These are phyloP conservation scores for Glaucopsyche alexis DNA, from an alignment of 2,888 invertebrate species.

Conservation along the genomic window DNA sequence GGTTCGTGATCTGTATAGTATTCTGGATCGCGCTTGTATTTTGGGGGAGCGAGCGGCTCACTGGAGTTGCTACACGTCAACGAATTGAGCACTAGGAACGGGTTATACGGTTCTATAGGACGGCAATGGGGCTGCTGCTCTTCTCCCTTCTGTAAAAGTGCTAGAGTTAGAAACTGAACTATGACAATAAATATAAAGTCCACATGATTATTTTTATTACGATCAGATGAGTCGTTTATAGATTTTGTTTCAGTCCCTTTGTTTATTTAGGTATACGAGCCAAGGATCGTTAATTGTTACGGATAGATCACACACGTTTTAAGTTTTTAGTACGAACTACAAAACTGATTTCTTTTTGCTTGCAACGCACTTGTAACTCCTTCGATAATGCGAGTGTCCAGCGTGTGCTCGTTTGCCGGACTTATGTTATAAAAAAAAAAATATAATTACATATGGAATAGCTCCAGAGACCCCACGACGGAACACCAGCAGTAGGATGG, in stretches of 20 bases:
- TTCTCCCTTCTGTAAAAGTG: not conserved
- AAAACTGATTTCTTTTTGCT: too few relatives aligned
- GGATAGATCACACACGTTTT: too few relatives aligned
- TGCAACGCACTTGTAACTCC: too few relatives aligned
- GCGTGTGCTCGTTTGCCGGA: too few relatives aligned
- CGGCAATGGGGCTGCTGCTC: not conserved
- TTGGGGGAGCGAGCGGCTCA: not conserved
- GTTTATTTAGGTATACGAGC: too few relatives aligned
- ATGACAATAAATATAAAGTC: too few relatives aligned
- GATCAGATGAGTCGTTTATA: not conserved
- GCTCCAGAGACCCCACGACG: not conserved
- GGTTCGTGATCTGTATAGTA: not conserved
- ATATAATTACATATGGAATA: not conserved
- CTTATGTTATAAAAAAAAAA: too few relatives aligned
- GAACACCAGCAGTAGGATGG: constrained; percentile 38
- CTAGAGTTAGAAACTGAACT: not conserved
- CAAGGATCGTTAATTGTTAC: too few relatives aligned
- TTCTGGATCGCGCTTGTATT: constrained; percentile 87
- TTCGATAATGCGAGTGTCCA: too few relatives aligned
- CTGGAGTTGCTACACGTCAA: not conserved
- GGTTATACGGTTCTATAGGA: not conserved
- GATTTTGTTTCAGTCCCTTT: not conserved
- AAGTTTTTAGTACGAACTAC: too few relatives aligned
- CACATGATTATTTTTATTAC: too few relatives aligned
- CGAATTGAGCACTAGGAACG: not conserved